Conservation (phyloP, 2,113 vertebrate genomes). For the Podarcis muralis region DNA sequence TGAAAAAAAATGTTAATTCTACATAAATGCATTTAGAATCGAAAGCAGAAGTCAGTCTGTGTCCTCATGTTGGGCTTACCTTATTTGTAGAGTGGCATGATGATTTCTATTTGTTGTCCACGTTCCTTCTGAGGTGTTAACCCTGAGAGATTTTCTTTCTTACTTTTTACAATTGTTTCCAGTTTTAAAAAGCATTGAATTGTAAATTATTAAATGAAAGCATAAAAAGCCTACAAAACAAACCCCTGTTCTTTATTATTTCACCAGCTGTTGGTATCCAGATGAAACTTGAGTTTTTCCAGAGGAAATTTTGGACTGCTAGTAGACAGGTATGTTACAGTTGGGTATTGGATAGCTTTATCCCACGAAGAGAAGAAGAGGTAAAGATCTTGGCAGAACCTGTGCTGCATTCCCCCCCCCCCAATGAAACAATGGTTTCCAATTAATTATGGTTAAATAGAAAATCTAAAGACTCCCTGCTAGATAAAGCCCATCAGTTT, state of each 20-base stretch:
- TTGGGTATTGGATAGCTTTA: not conserved
- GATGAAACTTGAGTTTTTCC: slow-evolving; percentile 99
- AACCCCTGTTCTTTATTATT: slow-evolving; percentile 55
- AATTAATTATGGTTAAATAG: not conserved
- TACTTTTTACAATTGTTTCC: not conserved
- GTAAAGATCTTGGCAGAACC: not conserved
- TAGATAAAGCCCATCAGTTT: not conserved
- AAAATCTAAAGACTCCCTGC: not conserved
- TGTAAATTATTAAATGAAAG: slow-evolving; percentile 31
- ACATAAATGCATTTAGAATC: not conserved
- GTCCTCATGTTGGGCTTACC: not conserved
- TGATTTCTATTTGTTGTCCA: not conserved
- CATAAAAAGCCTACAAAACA: not conserved
- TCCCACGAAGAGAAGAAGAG: not conserved
- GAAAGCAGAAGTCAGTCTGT: not conserved
- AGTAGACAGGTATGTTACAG: slow-evolving; percentile 91
- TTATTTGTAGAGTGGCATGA: not conserved
- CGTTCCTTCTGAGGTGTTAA: not conserved
- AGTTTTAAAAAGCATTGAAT: not conserved
- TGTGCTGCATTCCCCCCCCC: not conserved
- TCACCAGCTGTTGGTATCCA: slow-evolving; percentile 96
- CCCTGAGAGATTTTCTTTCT: not conserved
- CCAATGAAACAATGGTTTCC: not conserved
- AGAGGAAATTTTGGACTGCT: slow-evolving; percentile 98
- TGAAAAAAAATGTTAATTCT: not conserved